Conservation (phyloP, 1,140 invertebrate genomes). For the Eurosta solidaginis region DNA sequence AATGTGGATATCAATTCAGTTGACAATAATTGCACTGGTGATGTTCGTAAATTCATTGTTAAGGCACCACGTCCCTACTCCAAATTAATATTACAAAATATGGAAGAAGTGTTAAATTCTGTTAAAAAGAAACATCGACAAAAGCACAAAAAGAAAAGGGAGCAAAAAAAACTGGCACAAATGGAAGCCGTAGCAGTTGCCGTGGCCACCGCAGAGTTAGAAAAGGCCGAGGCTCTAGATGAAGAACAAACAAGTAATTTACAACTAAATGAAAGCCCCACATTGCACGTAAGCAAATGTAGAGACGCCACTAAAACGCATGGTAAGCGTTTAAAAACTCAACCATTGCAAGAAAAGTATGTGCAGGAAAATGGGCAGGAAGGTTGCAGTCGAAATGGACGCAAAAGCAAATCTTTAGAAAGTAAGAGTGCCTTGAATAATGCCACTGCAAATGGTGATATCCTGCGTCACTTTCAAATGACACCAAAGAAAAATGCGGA, state of each 20-base stretch:
- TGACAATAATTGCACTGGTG: not conserved
- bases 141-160: conserved; percentile 54
- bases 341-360: conserved; percentile 48
- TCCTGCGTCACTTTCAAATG: conserved; percentile 45
- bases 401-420: conserved; percentile 11
- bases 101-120: conserved; percentile 55
- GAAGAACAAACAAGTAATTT: not conserved
- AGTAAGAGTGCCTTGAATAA: conserved; percentile 40
- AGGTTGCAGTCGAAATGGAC: not conserved
- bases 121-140: conserved; percentile 57
- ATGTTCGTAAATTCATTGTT: conserved; percentile 38
- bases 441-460: conserved; percentile 37
- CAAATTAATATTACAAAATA: conserved; percentile 56
- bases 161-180: conserved; percentile 49
- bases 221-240: not conserved
- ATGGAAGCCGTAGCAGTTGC: conserved; percentile 36
- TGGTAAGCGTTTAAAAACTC: conserved; percentile 37
- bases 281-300: not conserved
- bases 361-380: conserved; percentile 33
- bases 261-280: not conserved
- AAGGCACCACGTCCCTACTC: conserved; percentile 55
- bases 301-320: conserved; percentile 31
- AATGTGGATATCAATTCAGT: not conserved
- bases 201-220: not conserved
- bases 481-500: conserved; percentile 31